Base-by-base conservation (phyloP, 2,113 vertebrate genomes). In the Amazona vittata region DNA sequence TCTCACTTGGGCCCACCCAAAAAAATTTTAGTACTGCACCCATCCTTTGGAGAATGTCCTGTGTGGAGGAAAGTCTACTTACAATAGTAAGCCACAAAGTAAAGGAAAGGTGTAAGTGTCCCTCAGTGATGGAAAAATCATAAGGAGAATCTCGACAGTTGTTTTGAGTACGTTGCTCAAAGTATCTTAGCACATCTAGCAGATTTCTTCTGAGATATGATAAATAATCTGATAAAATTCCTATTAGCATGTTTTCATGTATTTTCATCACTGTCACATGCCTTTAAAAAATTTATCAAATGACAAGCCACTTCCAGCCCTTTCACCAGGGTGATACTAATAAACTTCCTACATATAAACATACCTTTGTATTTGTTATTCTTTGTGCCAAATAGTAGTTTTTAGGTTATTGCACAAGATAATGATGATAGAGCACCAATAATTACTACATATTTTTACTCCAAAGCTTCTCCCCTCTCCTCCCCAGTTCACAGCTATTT, bases 291-390 rank as follows among this genome's bases (percentile, higher is more conserved):
- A 12, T 11, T 18, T 2, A 52, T 67, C 39, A 96, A 89, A 84
- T 20, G n/a, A 26, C 44, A 89, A 95, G 57, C 37, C 60, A 49
- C 12, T 62, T 90, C 33, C 41, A 96, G 49, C 43, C 19, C 69
- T 76, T 77, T 39, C 49, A 55, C 29, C 46, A 87, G 52, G 71
- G 33, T 31, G 69, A 86, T 62, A 57, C 18, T 33, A 83, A 89
- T 79, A 86, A 64, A 68, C 20, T 39, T 41, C 68, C 10, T 43
- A 43, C 17, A 15, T 22, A 70, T 17, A 13, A 77, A 57, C 15
- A 15, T 33, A 43, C 19, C 1, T 90, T 89, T 95, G 7, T 62
- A 80, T 83, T 95, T 73, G 63, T 80, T 87, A 75, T 71, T 94
- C 43, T 87, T 75, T 55, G 46, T 65, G 70, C 71, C 86, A 94